Conservation (phyloP, 2,888 invertebrate species). For the Pasiphila rectangulata region DNA sequence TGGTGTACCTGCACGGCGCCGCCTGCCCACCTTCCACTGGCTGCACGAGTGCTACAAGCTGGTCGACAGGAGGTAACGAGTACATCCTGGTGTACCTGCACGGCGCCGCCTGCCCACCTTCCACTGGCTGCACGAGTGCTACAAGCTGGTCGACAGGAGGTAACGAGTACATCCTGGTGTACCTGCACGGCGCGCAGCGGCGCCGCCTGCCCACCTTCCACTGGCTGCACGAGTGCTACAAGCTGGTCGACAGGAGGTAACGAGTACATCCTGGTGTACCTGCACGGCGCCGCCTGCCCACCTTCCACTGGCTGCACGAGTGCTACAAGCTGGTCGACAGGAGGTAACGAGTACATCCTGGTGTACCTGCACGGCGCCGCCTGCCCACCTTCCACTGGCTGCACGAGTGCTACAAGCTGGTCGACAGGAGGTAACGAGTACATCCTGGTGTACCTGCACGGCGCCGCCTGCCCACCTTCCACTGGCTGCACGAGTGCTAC, state of each 20-base stretch:
- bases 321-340: no score
- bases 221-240: constrained; percentile 93
- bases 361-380: no score
- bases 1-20: no score
- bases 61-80: constrained; percentile 85
- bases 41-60: constrained; percentile 91
- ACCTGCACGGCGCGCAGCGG: no score
- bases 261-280: constrained; percentile 90
- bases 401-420: constrained; percentile 90
- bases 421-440: constrained; percentile 85
- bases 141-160: no score
- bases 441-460: constrained; percentile 92
- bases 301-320: no score
- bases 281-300: constrained; percentile 91
- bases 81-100: constrained; percentile 92
- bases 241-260: constrained; percentile 86
- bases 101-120: constrained; percentile 88
- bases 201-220: constrained; percentile 89
- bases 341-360: no score
- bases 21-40: constrained; percentile 92
- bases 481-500: no score
- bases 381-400: constrained; percentile 93
- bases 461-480: constrained; percentile 87
- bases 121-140: no score
- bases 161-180: no score